A percentile compares a stretch with the other conserved stretches of the same genome.
These are phyloP conservation scores for Mylabris phalerata DNA, from an alignment of 1,140 invertebrate genomes.

Conservation along the genomic window DNA sequence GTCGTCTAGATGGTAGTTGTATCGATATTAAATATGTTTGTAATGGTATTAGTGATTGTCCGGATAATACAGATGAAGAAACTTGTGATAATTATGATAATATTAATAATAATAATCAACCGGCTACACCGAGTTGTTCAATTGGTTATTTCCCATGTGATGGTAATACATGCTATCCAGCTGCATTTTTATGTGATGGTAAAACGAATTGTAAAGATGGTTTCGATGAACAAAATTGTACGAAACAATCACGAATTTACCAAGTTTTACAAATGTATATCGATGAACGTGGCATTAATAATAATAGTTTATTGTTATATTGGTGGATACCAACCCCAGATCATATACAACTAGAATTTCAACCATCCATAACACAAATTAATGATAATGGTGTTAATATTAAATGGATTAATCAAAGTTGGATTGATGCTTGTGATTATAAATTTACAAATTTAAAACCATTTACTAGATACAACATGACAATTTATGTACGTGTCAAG, in stretches of 20 bases:
- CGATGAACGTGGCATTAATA: slow-evolving; percentile 45
- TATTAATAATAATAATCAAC: slow-evolving; percentile 23
- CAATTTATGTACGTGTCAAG: slow-evolving; percentile 61
- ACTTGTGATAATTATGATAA: slow-evolving; percentile 40
- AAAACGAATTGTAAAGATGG: slow-evolving; percentile 61
- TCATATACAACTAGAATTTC: slow-evolving; percentile 49
- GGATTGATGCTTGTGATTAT: slow-evolving; percentile 49
- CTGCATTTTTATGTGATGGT: slow-evolving; percentile 57
- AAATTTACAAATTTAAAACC: slow-evolving; percentile 60
- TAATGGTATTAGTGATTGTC: slow-evolving; percentile 64
- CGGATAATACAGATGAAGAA: slow-evolving; percentile 65
- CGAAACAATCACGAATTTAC: slow-evolving; percentile 44
- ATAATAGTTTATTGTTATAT: slow-evolving; percentile 47
- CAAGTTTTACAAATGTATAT: slow-evolving; percentile 48
- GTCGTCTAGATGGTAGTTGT: slow-evolving; percentile 64
- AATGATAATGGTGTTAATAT: slow-evolving; percentile 23
- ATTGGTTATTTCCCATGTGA: slow-evolving; percentile 58
- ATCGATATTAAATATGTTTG: slow-evolving; percentile 55
- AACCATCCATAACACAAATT: slow-evolving; percentile 50
- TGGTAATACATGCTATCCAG: slow-evolving; percentile 51
- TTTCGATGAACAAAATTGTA: slow-evolving; percentile 64
- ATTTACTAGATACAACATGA: slow-evolving; percentile 68
- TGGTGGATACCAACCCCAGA: slow-evolving; percentile 49
- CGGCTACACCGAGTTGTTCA: slow-evolving; percentile 46
- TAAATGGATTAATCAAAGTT: slow-evolving; percentile 53